Conservation (phyloP, 2,797 vertebrate species). For the Phalanger gymnotis region DNA sequence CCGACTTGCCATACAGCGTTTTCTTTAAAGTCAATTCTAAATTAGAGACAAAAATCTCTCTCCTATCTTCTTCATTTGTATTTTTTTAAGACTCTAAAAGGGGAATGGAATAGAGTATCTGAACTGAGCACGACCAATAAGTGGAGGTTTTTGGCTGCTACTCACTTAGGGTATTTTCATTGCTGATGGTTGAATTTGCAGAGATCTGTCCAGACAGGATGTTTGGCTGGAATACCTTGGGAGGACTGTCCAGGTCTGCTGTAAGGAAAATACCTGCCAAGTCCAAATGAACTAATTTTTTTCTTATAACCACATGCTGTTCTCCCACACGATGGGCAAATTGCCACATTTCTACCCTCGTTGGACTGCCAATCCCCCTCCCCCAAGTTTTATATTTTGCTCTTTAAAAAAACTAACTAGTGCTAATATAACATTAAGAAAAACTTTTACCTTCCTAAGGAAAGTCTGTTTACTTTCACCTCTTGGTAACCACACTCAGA, state of each 20-base stretch:
- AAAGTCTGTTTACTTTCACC: slow-evolving; percentile 17
- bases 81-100: neutral
- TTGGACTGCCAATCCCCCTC: neutral
- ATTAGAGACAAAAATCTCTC: neutral
- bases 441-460: slow-evolving; percentile 2
- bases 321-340: neutral
- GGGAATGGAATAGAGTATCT: neutral
- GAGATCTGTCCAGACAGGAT: neutral
- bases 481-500: slow-evolving; percentile 59
- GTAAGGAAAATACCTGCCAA: neutral
- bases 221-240: neutral
- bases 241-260: neutral
- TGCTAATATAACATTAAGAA: slow-evolving; percentile 38
- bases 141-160: neutral
- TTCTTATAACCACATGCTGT: neutral
- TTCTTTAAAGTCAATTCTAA: neutral
- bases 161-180: neutral
- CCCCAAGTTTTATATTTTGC: neutral
- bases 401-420: neutral
- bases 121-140: neutral
- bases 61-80: neutral
- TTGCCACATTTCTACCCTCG: neutral
- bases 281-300: neutral
- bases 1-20: neutral
- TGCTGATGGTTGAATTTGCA: neutral